These are phyloP conservation scores for Notoglanidium macrostoma DNA, from an alignment of 2,797 vertebrate genomes.

Conservation along the genomic window DNA sequence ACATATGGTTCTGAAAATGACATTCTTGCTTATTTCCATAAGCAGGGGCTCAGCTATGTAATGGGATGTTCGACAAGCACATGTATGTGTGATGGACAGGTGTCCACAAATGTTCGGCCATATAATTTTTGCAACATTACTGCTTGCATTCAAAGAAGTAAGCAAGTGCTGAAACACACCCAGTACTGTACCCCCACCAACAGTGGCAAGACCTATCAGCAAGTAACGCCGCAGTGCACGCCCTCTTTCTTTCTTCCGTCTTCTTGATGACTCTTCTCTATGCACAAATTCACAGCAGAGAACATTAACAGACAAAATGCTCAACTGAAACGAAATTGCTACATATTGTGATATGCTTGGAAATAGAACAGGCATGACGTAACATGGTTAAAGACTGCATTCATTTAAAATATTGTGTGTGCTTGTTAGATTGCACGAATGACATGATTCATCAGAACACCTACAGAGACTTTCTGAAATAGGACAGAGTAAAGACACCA, in stretches of 20 bases:
- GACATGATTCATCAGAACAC: not conserved
- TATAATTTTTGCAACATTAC: not conserved
- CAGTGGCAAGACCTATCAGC: conserved; percentile 90
- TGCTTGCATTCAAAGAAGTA: not conserved
- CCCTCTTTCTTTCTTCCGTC: conserved; percentile 83
- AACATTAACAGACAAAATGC: not conserved
- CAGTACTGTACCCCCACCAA: conserved; percentile 91
- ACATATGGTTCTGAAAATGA: not conserved
- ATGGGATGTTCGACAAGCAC: not conserved
- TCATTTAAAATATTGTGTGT: not conserved
- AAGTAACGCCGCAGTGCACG: conserved; percentile 87
- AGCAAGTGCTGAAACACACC: conserved; percentile 73
- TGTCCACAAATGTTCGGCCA: not conserved
- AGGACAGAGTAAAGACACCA: not conserved
- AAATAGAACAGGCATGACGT: not conserved
- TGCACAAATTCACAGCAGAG: conserved; percentile 7
- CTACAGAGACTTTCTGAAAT: conserved; percentile 16
- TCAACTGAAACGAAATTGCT: not conserved
- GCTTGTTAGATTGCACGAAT: not conserved
- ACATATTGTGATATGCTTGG: not conserved
- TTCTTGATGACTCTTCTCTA: conserved; percentile 82
- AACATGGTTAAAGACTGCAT: not conserved
- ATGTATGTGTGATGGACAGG: not conserved
- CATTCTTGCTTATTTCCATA: not conserved
- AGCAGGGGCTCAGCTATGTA: not conserved